Percentiles rank a stretch among this genome's conserved stretches.
These are phyloP conservation scores for Apamea anceps DNA, from an alignment of 2,888 invertebrate genomes.

Conservation along the genomic window DNA sequence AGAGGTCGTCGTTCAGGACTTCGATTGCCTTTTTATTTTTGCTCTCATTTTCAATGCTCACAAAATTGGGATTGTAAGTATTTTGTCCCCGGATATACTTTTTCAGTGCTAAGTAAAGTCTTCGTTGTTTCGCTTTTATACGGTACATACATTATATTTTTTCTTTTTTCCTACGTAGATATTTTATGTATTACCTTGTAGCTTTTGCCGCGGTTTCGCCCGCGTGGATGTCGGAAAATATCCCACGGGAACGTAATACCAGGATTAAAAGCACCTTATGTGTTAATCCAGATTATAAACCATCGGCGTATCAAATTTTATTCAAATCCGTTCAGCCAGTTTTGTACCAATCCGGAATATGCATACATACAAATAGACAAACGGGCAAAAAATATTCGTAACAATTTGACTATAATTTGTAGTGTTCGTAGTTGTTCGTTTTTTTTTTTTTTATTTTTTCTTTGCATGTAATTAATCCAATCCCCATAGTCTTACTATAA, in stretches of 20 bases:
- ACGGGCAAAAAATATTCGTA: too few species aligned
- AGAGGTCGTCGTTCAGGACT: background rate
- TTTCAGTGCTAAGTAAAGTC: background rate
- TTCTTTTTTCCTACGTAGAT: background rate
- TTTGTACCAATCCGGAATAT: too few species aligned
- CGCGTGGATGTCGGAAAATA: too few species aligned
- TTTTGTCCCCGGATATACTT: background rate
- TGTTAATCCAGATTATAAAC: too few species aligned
- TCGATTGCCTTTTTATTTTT: slow-evolving; percentile 14
- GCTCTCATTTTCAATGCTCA: background rate
- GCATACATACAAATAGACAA: too few species aligned
- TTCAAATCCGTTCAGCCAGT: too few species aligned
- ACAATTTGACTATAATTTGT: too few species aligned
- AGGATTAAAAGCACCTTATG: too few species aligned
- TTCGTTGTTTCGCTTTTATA: background rate
- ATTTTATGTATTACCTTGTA: background rate
- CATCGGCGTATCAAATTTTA: too few species aligned
- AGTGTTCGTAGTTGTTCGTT: background rate
- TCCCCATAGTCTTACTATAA: background rate
- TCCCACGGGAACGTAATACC: too few species aligned
- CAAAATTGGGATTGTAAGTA: background rate
- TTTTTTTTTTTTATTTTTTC: background rate
- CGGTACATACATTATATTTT: background rate
- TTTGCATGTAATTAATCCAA: background rate
- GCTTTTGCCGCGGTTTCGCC: too few species aligned